Evolutionary conservation across 2,888 invertebrate species (phyloP), one percentile per base, ranked within the genome.

Genomic region (Epicampocera succincta): DNA sequence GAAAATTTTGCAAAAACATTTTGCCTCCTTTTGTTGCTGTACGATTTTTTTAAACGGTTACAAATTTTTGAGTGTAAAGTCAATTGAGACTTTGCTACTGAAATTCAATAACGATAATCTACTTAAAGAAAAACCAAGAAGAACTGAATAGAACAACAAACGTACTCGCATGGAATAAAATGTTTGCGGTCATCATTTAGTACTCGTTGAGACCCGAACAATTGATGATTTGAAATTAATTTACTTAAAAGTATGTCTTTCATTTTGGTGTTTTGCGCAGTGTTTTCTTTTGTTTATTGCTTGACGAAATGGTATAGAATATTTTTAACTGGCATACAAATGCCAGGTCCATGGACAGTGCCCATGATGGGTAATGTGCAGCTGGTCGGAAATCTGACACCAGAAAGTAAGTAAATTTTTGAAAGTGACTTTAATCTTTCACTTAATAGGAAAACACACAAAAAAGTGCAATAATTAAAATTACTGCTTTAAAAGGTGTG

Each of bases 321-420:
- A 33, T 85, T 87, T 54, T 75, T 79, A 11, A 50, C 86, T 54
- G 89, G 88, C 12, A 68, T 84, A 17, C 84, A 85, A 44, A 84
- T 90, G 56, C 85, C 88, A 2, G 90, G 90, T n/a, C 90, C 90
- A 15, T 87, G 87, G 88, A 88, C 88, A 0, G 21, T 90, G 15
- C 90, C 90, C 0, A 79, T 90, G 1, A 38, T 90, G 61, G 90
- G 90, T 42, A 90, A 89, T 86, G 85, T 88, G 3, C 90, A 90
- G 82, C 87, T 90, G 84, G 86, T 90, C 72, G 86, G 87, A 29
- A 88, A 87, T 83, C 72, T 90, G n/a, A 84, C 84, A 61, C 90
- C 90, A n/a, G 89, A 90, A 80, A 87, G 90, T 90, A 38, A 87
- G 88, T 83, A 15, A 19, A 21, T 48, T 38, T 44, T 50, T 1